Percentiles rank a stretch among this genome's conserved stretches.
These are phyloP conservation scores for Hirtodrosophila confusa DNA, from an alignment of 2,888 invertebrate genomes.

Conservation along the genomic window DNA sequence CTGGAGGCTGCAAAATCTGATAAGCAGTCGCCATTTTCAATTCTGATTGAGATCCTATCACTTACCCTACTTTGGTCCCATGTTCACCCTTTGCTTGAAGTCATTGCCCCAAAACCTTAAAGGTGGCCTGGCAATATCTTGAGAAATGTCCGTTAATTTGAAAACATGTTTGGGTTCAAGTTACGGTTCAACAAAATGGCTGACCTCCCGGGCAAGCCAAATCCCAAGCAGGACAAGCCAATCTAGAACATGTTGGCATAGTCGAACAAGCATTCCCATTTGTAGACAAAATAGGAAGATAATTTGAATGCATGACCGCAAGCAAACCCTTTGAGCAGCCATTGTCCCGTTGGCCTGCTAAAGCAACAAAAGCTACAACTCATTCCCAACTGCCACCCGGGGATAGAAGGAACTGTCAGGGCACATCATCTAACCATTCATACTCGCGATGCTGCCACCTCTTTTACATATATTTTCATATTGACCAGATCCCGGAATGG, in stretches of 20 bases:
- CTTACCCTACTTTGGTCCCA: neutral
- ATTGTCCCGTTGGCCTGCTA: conserved; percentile 52
- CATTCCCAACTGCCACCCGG: conserved; percentile 55
- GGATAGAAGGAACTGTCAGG: conserved; percentile 40
- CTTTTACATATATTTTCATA: conserved; percentile 44
- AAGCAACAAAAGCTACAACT: conserved; percentile 28
- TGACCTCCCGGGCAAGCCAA: conserved; percentile 50
- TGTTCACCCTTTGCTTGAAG: neutral
- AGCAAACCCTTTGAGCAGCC: conserved; percentile 66
- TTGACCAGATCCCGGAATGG: conserved; percentile 76
- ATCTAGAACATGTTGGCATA: conserved; percentile 14
- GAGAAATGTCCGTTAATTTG: conserved; percentile 78
- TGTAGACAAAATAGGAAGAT: conserved; percentile 56
- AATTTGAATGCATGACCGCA: conserved; percentile 77
- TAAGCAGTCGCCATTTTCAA: conserved; percentile 20
- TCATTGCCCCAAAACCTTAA: neutral
- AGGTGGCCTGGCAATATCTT: conserved; percentile 31
- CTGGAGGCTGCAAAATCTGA: conserved; percentile 10
- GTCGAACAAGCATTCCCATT: conserved; percentile 29
- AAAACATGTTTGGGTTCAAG: conserved; percentile 58
- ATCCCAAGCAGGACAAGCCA: conserved; percentile 27
- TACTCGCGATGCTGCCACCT: conserved; percentile 31
- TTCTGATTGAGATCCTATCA: conserved; percentile 3
- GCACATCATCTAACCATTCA: conserved; percentile 29
- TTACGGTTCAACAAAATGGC: conserved; percentile 68